These are phyloP conservation scores for Taxidea taxus DNA, from an alignment of 2,113 vertebrate species.

Conservation along the genomic window DNA sequence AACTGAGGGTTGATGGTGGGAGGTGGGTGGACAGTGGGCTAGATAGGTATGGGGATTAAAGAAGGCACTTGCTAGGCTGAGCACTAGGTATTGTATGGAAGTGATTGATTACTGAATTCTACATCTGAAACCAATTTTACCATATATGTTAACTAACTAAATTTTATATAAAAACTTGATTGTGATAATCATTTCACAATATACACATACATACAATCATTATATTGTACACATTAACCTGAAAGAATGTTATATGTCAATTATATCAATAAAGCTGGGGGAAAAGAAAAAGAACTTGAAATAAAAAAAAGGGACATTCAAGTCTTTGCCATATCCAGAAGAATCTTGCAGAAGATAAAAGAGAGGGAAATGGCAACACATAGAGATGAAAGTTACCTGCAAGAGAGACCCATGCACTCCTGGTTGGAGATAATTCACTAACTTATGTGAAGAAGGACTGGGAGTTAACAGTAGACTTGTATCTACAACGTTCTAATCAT, in stretches of 20 bases:
- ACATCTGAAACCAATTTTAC: not conserved
- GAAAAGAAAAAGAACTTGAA: not conserved
- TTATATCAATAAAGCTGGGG: no score
- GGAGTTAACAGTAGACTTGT: not conserved
- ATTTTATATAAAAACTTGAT: not conserved
- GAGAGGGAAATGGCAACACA: not conserved
- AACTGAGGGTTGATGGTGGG: not conserved
- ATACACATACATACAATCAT: no score
- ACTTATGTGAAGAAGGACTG: not conserved
- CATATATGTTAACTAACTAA: not conserved
- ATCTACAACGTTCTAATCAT: not conserved
- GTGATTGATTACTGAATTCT: not conserved
- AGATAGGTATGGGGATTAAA: not conserved
- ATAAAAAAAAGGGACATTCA: not conserved
- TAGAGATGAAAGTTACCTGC: not conserved
- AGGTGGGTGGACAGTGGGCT: not conserved
- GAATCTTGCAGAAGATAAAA: not conserved
- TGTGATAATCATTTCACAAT: no score
- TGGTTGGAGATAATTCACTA: conserved; percentile 18
- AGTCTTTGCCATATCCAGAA: not conserved
- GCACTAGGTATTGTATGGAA: not conserved
- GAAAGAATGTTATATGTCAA: no score
- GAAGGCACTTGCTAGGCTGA: not conserved
- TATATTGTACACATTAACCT: no score
- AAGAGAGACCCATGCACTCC: not conserved